These are phyloP conservation scores for Sycophila sp. DNA, from an alignment of 1,140 invertebrate species.

Conservation along the genomic window DNA sequence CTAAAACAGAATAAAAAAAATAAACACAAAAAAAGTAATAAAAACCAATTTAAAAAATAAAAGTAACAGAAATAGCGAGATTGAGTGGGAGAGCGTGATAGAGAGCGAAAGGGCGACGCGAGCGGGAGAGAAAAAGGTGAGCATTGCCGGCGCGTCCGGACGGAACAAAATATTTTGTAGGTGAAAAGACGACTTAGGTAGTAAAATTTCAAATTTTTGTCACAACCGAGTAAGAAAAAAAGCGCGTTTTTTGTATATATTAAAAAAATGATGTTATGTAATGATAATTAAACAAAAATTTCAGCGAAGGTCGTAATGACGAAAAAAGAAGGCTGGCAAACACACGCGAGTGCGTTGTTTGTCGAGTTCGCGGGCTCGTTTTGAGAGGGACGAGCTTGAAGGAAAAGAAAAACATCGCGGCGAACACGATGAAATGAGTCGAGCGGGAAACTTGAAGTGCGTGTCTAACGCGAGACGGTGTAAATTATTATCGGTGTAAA, in stretches of 20 bases:
- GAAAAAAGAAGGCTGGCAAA: no score
- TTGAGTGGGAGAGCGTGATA: constrained; percentile 1
- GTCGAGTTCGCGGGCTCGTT: no score
- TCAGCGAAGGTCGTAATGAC: neutral
- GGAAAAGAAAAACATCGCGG: neutral
- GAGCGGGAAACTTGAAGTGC: no score
- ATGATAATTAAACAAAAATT: constrained; percentile 35
- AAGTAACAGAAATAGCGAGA: neutral
- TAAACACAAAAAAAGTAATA: neutral
- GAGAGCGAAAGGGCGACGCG: constrained; percentile 1
- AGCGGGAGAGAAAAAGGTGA: constrained; percentile 8
- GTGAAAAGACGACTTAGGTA: constrained; percentile 28
- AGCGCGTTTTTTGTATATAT: constrained; percentile 37
- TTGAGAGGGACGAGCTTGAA: no score
- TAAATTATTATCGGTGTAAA: no score
- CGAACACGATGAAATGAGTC: no score
- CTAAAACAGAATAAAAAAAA: neutral
- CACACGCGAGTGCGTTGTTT: no score
- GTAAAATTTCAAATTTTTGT: constrained; percentile 39
- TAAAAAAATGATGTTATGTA: constrained; percentile 36
- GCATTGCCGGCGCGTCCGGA: neutral
- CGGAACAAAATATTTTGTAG: constrained; percentile 38
- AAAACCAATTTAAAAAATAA: no score
- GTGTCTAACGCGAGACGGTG: no score
- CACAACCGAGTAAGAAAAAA: constrained; percentile 18